phyloP scores from a whole-genome alignment of 2,888 invertebrate genomes.

The Drosophila cracens region DNA sequence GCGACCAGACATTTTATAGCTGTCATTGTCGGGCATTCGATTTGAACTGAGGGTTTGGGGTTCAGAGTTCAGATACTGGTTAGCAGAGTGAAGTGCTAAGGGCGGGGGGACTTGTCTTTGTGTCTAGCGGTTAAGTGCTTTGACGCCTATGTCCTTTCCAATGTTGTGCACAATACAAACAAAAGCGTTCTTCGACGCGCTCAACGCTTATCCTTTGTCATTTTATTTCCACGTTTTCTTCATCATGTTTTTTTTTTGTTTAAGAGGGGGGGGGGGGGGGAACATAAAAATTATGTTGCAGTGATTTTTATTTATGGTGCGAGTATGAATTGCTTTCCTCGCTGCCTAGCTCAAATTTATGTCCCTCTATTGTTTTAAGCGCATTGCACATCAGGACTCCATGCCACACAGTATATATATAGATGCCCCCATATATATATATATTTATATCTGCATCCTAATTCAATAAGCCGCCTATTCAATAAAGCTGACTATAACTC shows the following conservation, averaged over 20 bases:
- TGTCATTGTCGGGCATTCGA: constrained; percentile 63
- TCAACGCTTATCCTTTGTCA: constrained; percentile 56
- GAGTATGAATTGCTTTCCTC: constrained; percentile 23
- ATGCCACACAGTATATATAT: not conserved
- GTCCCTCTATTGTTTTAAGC: constrained; percentile 44
- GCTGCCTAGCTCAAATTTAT: constrained; percentile 27
- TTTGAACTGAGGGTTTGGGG: constrained; percentile 23
- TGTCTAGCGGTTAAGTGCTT: constrained; percentile 74
- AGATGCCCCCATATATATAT: not conserved
- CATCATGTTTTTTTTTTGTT: constrained; percentile 2
- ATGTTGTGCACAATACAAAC: constrained; percentile 45
- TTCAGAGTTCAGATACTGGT: constrained; percentile 25
- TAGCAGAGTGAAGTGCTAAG: not conserved
- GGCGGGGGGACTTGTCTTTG: constrained; percentile 47
- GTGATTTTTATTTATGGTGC: constrained; percentile 47
- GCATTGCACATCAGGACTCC: constrained; percentile 25
- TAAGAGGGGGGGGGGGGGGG: too few relatives aligned
- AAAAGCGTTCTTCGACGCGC: constrained; percentile 48
- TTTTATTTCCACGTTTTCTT: constrained; percentile 24
- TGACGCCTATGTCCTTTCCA: constrained; percentile 65
- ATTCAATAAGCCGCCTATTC: constrained; percentile 52
- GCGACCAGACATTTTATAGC: constrained; percentile 67
- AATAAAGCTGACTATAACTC: constrained; percentile 36
- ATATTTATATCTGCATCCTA: constrained; percentile 49
- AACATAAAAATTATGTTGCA: constrained; percentile 56